Evolutionary conservation across 2,888 invertebrate genomes (phyloP).

Genomic region (Cataglyphis albicans): DNA sequence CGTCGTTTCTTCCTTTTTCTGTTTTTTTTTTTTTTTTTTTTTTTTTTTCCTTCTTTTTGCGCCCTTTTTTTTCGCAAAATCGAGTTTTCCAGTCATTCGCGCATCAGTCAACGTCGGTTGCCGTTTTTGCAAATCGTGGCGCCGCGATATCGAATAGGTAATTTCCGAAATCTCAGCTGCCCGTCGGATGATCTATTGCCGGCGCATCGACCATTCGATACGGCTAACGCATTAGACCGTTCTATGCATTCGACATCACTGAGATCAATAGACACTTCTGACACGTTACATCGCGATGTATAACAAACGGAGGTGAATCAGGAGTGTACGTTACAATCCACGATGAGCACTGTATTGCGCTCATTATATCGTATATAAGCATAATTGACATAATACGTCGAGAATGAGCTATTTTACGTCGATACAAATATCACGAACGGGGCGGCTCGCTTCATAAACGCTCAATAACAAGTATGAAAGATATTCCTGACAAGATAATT

Average conservation of each 20-base stretch:
- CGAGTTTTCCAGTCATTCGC: slow-evolving; percentile 49
- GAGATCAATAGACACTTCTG: slow-evolving; percentile 60
- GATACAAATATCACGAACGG: slow-evolving; percentile 26
- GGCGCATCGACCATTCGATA: slow-evolving; percentile 53
- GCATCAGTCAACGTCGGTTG: slow-evolving; percentile 48
- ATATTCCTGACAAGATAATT: not conserved
- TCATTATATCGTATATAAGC: slow-evolving; percentile 35
- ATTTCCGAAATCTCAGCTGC: slow-evolving; percentile 55
- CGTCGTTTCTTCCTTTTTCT: slow-evolving; percentile 3
- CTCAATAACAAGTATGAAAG: not conserved
- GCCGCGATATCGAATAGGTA: slow-evolving; percentile 56
- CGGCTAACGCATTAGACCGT: slow-evolving; percentile 52
- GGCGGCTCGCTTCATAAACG: slow-evolving; percentile 15
- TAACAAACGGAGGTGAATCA: slow-evolving; percentile 50
- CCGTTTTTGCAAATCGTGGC: slow-evolving; percentile 52
- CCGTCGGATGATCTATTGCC: slow-evolving; percentile 53
- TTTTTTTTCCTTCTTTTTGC: not conserved
- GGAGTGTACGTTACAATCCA: slow-evolving; percentile 43
- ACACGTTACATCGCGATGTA: slow-evolving; percentile 55
- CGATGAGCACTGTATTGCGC: slow-evolving; percentile 17
- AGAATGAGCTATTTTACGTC: slow-evolving; percentile 38
- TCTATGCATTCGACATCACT: slow-evolving; percentile 56
- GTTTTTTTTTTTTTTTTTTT: not conserved
- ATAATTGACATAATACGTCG: slow-evolving; percentile 46
- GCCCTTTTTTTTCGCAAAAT: slow-evolving; percentile 4